Conservation (phyloP, 2,888 invertebrate genomes). For the Phymatocera aterrima region DNA sequence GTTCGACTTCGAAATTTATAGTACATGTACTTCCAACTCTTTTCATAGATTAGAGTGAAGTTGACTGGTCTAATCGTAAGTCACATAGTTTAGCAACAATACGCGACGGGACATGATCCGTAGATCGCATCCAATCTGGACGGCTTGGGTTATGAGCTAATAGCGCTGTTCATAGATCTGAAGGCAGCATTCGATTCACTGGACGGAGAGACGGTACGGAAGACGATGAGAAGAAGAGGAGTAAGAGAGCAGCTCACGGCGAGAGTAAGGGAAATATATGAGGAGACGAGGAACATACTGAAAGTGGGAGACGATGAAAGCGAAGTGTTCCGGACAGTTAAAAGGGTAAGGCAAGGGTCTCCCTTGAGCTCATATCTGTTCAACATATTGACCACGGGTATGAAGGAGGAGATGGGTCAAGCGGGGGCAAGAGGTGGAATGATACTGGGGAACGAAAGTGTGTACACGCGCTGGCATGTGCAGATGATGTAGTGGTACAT, state of each 20-base stretch:
- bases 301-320: background rate
- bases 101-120: no score
- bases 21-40: no score
- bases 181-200: conserved; percentile 50
- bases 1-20: no score
- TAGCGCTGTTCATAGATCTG: conserved; percentile 47
- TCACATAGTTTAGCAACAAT: no score
- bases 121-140: no score
- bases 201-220: conserved; percentile 35
- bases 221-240: conserved; percentile 34
- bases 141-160: no score
- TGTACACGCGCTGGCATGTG: background rate
- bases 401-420: conserved; percentile 38
- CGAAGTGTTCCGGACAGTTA: conserved; percentile 42
- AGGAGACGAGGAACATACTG: conserved; percentile 43
- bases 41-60: no score
- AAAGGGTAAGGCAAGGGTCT: conserved; percentile 49
- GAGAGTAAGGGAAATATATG: conserved; percentile 45
- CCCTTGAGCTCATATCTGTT: conserved; percentile 47
- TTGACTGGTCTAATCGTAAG: no score
- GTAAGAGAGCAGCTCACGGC: conserved; percentile 12
- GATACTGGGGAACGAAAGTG: background rate
- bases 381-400: conserved; percentile 40
- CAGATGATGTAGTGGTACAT: background rate
- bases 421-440: conserved; percentile 14